Evolutionary conservation across 2,113 vertebrate species (phyloP).

Genomic region (Micromys minutus): DNA sequence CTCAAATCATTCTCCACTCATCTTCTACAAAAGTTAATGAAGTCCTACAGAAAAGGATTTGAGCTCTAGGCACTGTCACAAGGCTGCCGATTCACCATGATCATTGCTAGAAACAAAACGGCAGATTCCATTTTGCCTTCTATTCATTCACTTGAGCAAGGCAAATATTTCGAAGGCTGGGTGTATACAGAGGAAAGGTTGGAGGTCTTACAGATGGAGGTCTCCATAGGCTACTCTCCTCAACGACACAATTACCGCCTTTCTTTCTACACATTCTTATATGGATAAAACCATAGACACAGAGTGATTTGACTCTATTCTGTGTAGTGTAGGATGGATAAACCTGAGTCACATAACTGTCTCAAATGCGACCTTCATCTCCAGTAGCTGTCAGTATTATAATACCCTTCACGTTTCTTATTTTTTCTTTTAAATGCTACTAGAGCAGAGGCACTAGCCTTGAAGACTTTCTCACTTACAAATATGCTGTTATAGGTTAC

Average conservation of each 20-base stretch:
- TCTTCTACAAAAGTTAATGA: neutral
- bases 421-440: neutral
- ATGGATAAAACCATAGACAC: neutral
- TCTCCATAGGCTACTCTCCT: neutral
- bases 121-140: neutral
- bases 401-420: neutral
- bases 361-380: neutral
- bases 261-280: neutral
- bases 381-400: neutral
- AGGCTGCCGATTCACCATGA: neutral
- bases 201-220: no score
- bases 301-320: neutral
- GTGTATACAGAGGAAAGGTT: neutral
- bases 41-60: neutral
- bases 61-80: neutral
- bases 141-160: neutral
- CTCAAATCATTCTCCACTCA: accelerated
- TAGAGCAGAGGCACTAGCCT: no score
- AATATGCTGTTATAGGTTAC: neutral
- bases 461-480: neutral
- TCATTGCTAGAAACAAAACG: neutral
- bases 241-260: neutral
- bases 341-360: neutral
- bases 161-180: neutral
- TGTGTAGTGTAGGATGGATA: neutral